Percentiles rank a stretch among this genome's conserved stretches.
These are phyloP conservation scores for Dorcus parallelipipedus DNA, from an alignment of 2,888 invertebrate species.

Conservation along the genomic window DNA sequence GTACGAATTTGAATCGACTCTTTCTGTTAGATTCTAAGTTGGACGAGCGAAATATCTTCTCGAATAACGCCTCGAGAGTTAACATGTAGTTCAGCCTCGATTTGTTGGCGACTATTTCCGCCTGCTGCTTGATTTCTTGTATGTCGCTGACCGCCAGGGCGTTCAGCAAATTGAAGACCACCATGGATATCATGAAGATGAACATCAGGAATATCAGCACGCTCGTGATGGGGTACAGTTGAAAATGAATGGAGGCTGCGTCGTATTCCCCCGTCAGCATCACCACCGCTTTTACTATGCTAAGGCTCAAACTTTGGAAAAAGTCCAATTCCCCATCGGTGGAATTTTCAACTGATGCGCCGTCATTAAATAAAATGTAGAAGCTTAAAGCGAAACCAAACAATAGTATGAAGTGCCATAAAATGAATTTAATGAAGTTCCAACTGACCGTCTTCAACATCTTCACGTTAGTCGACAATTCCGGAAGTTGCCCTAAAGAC, in stretches of 20 bases:
- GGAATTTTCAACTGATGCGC: too few species aligned
- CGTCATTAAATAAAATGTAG: conserved; percentile 66
- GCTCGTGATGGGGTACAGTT: conserved; percentile 64
- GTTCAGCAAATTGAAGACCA: conserved; percentile 77
- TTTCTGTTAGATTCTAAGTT: too few species aligned
- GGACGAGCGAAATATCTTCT: neutral
- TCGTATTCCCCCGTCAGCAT: conserved; percentile 88
- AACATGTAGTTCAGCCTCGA: neutral
- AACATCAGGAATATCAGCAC: conserved; percentile 75
- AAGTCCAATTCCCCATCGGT: too few species aligned
- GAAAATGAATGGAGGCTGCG: conserved; percentile 71
- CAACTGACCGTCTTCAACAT: conserved; percentile 78
- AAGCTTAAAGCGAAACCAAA: conserved; percentile 80
- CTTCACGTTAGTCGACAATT: conserved; percentile 74
- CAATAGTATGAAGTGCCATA: conserved; percentile 77
- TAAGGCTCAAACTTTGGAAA: too few species aligned
- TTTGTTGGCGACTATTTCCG: conserved; percentile 61
- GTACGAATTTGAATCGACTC: too few species aligned
- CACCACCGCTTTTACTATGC: conserved; percentile 74
- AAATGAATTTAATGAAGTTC: conserved; percentile 75
- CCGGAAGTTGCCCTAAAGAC: conserved; percentile 75
- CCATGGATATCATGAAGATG: conserved; percentile 79
- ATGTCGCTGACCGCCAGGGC: conserved; percentile 85
- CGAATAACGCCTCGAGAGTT: neutral
- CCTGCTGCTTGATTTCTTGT: conserved; percentile 70